phyloP scores from a whole-genome alignment of 2,113 vertebrate species.

The Gnathonemus longibarbis region DNA sequence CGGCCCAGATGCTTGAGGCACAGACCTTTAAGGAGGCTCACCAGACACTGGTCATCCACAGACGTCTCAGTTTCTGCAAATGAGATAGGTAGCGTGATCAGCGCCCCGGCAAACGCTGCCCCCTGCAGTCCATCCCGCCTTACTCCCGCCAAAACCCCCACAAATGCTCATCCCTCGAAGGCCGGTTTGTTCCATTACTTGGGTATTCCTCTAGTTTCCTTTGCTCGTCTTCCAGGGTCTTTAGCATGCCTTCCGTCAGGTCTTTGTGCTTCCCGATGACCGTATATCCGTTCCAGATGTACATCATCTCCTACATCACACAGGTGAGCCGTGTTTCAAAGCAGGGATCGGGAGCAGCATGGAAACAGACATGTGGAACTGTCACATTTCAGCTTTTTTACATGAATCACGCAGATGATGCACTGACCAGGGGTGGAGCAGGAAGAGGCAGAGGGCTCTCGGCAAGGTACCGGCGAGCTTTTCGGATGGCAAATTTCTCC shows the following conservation, averaged over 20 bases:
- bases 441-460: slow-evolving; percentile 73
- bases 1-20: slow-evolving; percentile 88
- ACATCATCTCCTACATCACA: slow-evolving; percentile 91
- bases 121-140: neutral
- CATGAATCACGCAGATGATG: neutral
- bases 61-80: slow-evolving; percentile 72
- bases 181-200: slow-evolving; percentile 56
- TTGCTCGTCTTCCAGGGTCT: slow-evolving; percentile 77
- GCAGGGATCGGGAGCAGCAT: neutral
- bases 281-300: slow-evolving; percentile 96
- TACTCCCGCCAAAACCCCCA: neutral
- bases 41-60: slow-evolving; percentile 80
- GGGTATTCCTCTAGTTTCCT: slow-evolving; percentile 61
- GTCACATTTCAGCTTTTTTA: too few relatives aligned
- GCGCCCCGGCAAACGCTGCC: neutral
- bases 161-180: neutral
- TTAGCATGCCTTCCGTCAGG: slow-evolving; percentile 84
- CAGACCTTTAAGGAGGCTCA: slow-evolving; percentile 85
- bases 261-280: slow-evolving; percentile 89
- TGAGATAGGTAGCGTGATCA: neutral
- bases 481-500: slow-evolving; percentile 96
- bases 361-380: neutral
- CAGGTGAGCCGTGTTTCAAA: slow-evolving; percentile 8
- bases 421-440: slow-evolving; percentile 76
- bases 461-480: slow-evolving; percentile 82